Evolutionary conservation across 2,888 invertebrate species (phyloP).

Genomic region (Eilema griseolum): DNA sequence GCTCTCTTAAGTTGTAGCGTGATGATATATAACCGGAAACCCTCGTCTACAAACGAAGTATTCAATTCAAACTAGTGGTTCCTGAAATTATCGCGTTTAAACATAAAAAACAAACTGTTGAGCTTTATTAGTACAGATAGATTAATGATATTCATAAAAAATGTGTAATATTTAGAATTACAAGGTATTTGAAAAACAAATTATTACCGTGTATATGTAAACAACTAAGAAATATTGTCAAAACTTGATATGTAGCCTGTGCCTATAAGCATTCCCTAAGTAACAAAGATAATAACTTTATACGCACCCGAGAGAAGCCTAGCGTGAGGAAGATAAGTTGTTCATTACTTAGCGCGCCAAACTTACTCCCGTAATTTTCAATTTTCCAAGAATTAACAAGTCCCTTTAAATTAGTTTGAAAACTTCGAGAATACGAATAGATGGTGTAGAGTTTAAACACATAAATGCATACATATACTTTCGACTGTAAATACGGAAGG

Average conservation of each 20-base stretch:
- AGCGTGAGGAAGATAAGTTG: slow-evolving; percentile 11
- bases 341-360: slow-evolving; percentile 16
- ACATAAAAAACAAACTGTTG: no score
- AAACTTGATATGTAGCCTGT: background rate
- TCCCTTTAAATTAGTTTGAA: slow-evolving; percentile 8
- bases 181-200: background rate
- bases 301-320: background rate
- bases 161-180: background rate
- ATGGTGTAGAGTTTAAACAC: background rate
- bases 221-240: background rate
- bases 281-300: background rate
- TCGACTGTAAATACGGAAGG: no score
- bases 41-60: no score
- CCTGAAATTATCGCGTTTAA: no score
- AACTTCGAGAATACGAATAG: background rate
- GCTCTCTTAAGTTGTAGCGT: no score
- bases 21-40: no score
- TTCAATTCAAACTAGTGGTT: no score
- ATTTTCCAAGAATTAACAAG: slow-evolving; percentile 13
- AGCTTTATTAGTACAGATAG: no score
- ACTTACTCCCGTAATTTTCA: slow-evolving; percentile 15
- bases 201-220: background rate
- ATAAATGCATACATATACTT: background rate
- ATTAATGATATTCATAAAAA: no score
- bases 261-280: background rate